Conservation (phyloP, 2,113 vertebrate species). For the Pollimyrus isidori region DNA sequence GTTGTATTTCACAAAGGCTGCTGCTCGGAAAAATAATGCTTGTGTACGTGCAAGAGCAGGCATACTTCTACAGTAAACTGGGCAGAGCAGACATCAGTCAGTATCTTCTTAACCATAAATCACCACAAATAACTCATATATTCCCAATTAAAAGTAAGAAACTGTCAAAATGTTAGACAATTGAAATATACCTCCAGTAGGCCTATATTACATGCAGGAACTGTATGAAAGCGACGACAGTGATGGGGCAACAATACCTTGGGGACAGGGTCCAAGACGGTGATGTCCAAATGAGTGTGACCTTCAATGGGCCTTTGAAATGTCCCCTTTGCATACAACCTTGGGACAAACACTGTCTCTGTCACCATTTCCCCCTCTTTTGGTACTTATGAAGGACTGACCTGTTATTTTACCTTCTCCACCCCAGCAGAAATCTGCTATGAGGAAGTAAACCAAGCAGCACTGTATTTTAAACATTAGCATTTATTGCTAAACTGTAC, state of each 20-base stretch:
- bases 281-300: background rate
- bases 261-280: background rate
- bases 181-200: background rate
- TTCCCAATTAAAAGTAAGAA: background rate
- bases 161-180: background rate
- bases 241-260: background rate
- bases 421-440: background rate
- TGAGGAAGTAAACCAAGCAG: background rate
- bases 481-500: constrained; percentile 76
- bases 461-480: constrained; percentile 58
- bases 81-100: background rate
- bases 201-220: background rate
- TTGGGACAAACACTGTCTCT: background rate
- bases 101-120: background rate
- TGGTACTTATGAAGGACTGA: background rate
- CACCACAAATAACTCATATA: background rate
- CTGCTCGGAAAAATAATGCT: background rate
- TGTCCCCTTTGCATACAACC: background rate
- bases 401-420: background rate
- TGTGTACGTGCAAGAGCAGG: background rate
- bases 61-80: background rate
- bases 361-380: background rate
- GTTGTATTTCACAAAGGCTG: background rate
- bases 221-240: background rate
- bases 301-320: background rate